Evolutionary conservation across 2,888 invertebrate species (phyloP), one percentile per base, ranked within the genome.

Genomic region (Acleris holmiana): DNA sequence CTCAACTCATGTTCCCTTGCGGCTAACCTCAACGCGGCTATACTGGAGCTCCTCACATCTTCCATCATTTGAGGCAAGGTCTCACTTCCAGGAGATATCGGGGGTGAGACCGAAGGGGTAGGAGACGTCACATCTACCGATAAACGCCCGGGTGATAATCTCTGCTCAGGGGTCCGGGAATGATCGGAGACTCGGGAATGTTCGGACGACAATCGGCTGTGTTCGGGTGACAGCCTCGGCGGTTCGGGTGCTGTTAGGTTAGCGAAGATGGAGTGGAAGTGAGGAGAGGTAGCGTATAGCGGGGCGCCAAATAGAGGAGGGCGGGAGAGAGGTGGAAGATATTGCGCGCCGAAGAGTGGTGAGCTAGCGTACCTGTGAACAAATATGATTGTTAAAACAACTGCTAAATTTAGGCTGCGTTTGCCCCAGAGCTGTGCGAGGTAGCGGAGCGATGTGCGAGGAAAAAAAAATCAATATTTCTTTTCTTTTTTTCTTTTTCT

Each of bases 1-100:
- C 97, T 94, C 51, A 97, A 88, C 84, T 98, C 98, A 85, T 98
- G 98, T 80, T 98, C 98, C 41, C 98, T 93, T 0, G 98, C 98
- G 75, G 98, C 98, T 56, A 97, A 88, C 73, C 98, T 93, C 65
- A 98, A 90, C 0, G 97, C 96, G 0, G 97, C 97, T 73, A 98
- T 98, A 78, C 98, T 98, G 15, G 97, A 97, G 71, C 95, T 96
- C 73, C 97, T 93, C n/a, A 97, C 94, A 80, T 97, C 97, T 40
- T 91, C 92, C 69, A 83, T 76, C 67, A 66, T 73, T 5, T 95
- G 94, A 40, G 90, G 89, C 60, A 94, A 87, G 21, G 93, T 91
- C 73, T 90, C 91, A 73, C 86, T 87, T 1, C 91, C 91, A 0
- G 92, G 92, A n/a, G 90, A 91, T 71, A 91, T 92, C 1, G 93